Conservation (phyloP, 1,140 invertebrate genomes). For the Asobara japonica region DNA sequence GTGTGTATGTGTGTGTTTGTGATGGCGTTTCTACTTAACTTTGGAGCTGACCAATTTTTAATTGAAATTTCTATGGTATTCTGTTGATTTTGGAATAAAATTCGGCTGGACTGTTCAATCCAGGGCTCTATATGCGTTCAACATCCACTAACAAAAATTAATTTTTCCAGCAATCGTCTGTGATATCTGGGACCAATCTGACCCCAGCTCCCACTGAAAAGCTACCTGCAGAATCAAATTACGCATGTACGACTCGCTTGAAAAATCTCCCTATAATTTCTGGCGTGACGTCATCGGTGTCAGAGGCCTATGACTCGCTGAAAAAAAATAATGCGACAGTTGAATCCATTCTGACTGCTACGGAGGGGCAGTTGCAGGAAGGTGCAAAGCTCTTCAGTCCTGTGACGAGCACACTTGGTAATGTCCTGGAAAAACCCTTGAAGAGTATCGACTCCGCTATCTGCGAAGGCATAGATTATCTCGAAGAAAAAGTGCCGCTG, state of each 20-base stretch:
- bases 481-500: slow-evolving; percentile 65
- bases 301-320: slow-evolving; percentile 41
- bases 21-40: too few species aligned
- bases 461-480: slow-evolving; percentile 64
- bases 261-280: slow-evolving; percentile 43
- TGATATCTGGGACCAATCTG: slow-evolving; percentile 33
- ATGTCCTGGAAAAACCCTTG: slow-evolving; percentile 59
- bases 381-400: slow-evolving; percentile 47
- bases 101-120: too few species aligned
- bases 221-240: slow-evolving; percentile 23
- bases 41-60: too few species aligned
- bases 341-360: slow-evolving; percentile 39
- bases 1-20: too few species aligned
- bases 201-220: not conserved
- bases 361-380: slow-evolving; percentile 47
- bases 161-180: slow-evolving; percentile 48
- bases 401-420: slow-evolving; percentile 45
- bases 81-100: too few species aligned
- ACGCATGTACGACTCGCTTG: slow-evolving; percentile 38
- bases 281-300: slow-evolving; percentile 40
- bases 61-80: too few species aligned
- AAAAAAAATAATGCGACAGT: slow-evolving; percentile 48
- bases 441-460: slow-evolving; percentile 63
- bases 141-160: not conserved
- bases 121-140: too few species aligned